phyloP scores from a whole-genome alignment of 2,888 invertebrate genomes.

The Agriotes lineatus region DNA sequence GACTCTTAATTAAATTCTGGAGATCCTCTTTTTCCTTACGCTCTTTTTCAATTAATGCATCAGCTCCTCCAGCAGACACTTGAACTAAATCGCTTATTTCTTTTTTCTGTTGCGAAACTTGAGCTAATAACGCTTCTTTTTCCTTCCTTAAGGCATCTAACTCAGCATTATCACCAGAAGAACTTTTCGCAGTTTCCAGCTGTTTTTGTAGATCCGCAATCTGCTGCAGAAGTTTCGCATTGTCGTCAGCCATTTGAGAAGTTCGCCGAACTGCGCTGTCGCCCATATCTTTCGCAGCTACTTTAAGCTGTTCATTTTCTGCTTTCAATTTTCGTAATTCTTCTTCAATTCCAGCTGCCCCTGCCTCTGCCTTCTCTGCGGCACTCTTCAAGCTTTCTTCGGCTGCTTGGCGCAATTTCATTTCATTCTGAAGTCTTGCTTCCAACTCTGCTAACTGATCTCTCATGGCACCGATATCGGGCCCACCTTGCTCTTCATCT shows the following conservation, averaged over 20 bases:
- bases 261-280: conserved; percentile 1
- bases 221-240: conserved; percentile 51
- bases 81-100: conserved; percentile 52
- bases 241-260: conserved; percentile 47
- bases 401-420: conserved; percentile 11
- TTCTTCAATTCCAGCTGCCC: too few relatives aligned
- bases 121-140: conserved; percentile 52
- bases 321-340: conserved; percentile 24
- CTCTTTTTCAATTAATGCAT: conserved; percentile 49
- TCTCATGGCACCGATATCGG: neutral
- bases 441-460: neutral
- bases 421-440: conserved; percentile 19
- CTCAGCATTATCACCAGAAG: conserved; percentile 32
- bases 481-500: neutral
- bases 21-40: conserved; percentile 55
- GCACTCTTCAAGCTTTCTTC: too few relatives aligned
- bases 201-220: conserved; percentile 32
- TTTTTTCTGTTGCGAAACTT: conserved; percentile 49
- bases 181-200: conserved; percentile 4
- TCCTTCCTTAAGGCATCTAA: conserved; percentile 51
- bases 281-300: conserved; percentile 4
- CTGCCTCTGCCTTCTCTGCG: too few relatives aligned
- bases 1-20: conserved; percentile 47
- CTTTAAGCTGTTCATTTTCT: conserved; percentile 27
- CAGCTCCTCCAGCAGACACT: conserved; percentile 29